A percentile compares a stretch with the other conserved stretches of the same genome.
Evolutionary conservation across 1,140 invertebrate genomes (phyloP).

Genomic region (Rhopalosiphum maidis): DNA sequence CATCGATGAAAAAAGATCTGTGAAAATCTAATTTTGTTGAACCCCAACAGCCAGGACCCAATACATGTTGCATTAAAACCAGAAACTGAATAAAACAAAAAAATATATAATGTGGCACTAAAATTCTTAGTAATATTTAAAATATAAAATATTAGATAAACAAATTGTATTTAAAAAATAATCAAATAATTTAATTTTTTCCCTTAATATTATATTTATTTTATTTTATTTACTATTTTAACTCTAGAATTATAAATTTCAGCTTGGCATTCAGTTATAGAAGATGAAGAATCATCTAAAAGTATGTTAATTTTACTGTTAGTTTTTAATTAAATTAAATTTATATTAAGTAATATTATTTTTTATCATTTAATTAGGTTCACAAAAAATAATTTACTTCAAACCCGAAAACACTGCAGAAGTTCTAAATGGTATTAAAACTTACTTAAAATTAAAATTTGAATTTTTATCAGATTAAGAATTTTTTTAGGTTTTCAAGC

Average conservation of each 20-base stretch:
- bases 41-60: too few species aligned
- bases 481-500: slow-evolving; percentile 48
- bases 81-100: not conserved
- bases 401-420: slow-evolving; percentile 44
- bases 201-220: not conserved
- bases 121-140: not conserved
- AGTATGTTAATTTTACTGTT: not conserved
- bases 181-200: not conserved
- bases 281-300: slow-evolving; percentile 47
- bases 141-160: not conserved
- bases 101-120: not conserved
- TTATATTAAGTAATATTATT: not conserved
- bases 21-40: too few species aligned
- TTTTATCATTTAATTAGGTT: slow-evolving; percentile 18
- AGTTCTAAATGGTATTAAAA: slow-evolving; percentile 41
- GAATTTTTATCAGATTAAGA: not conserved
- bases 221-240: not conserved
- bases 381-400: slow-evolving; percentile 53
- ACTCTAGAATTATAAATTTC: not conserved
- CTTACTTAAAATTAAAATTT: not conserved
- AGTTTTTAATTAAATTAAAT: not conserved
- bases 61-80: not conserved
- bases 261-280: slow-evolving; percentile 54
- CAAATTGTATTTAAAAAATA: not conserved
- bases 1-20: not conserved